These are phyloP conservation scores for Bombus superbus DNA, from an alignment of 1,140 invertebrate species.

Conservation along the genomic window DNA sequence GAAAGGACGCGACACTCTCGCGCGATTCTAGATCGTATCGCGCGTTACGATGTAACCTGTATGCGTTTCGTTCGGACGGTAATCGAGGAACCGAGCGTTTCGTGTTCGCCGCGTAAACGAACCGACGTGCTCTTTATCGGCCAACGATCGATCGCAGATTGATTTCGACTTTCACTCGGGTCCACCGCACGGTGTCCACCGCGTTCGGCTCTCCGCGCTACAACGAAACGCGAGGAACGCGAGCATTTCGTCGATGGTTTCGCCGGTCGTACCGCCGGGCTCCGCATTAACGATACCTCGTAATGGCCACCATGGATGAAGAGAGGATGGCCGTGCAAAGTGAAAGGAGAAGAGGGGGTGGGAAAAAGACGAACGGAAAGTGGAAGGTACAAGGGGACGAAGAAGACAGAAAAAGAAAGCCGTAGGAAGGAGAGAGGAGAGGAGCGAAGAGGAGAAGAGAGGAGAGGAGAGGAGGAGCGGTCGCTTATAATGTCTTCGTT, in stretches of 20 bases:
- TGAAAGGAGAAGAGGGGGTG: neutral
- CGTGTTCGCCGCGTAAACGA: neutral
- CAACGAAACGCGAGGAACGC: neutral
- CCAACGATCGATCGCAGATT: slow-evolving; percentile 5
- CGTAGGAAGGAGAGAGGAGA: neutral
- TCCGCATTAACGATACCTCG: slow-evolving; percentile 55
- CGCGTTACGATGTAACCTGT: neutral
- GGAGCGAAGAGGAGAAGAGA: neutral
- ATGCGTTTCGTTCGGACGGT: neutral
- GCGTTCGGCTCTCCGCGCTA: neutral
- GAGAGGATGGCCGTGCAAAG: slow-evolving; percentile 7
- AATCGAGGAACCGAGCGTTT: neutral
- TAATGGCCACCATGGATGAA: slow-evolving; percentile 41
- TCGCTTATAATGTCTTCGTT: slow-evolving; percentile 55
- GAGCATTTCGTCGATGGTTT: slow-evolving; percentile 4
- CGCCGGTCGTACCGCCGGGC: neutral
- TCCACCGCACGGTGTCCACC: too few relatives aligned
- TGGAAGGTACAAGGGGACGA: neutral
- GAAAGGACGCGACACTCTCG: neutral
- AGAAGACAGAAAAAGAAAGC: neutral
- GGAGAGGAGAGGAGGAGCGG: neutral
- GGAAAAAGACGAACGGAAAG: slow-evolving; percentile 35
- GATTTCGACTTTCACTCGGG: slow-evolving; percentile 15
- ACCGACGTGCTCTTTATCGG: neutral
- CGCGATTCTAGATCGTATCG: neutral